These are phyloP conservation scores for Myoxocephalus aenaeus DNA, from an alignment of 2,797 vertebrate species.

Conservation along the genomic window DNA sequence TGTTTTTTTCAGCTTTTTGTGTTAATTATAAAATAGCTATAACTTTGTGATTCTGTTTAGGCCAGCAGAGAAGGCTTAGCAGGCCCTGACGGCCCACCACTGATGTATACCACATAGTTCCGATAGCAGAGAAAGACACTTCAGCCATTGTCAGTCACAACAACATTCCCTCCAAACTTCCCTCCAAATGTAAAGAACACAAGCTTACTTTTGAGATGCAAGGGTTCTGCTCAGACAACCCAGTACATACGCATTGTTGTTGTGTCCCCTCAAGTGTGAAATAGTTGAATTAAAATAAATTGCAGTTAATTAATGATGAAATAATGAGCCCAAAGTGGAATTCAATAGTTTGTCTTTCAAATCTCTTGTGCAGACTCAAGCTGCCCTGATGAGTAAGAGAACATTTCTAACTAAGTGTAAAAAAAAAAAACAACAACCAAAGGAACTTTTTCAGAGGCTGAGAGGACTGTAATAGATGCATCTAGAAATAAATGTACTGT, in stretches of 20 bases:
- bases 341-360: conserved; percentile 40
- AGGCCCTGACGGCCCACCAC: no score
- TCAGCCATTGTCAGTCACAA: not conserved
- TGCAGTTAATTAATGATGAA: conserved; percentile 37
- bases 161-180: not conserved
- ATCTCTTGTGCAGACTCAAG: conserved; percentile 13
- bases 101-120: not conserved
- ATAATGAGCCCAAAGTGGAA: conserved; percentile 28
- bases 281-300: conserved; percentile 34
- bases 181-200: not conserved
- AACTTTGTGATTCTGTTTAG: no score
- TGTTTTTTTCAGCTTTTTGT: no score
- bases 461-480: not conserved
- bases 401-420: not conserved
- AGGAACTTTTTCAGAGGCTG: not conserved
- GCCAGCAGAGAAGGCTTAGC: no score
- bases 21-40: no score
- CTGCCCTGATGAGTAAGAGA: conserved; percentile 12
- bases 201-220: not conserved
- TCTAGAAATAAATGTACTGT: not conserved
- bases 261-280: conserved; percentile 29
- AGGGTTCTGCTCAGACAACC: not conserved
- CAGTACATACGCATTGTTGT: conserved; percentile 8
- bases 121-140: not conserved
- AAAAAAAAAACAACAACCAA: not conserved